Conservation (phyloP, 2,888 invertebrate genomes). For the Pristionchus maxplancki region DNA sequence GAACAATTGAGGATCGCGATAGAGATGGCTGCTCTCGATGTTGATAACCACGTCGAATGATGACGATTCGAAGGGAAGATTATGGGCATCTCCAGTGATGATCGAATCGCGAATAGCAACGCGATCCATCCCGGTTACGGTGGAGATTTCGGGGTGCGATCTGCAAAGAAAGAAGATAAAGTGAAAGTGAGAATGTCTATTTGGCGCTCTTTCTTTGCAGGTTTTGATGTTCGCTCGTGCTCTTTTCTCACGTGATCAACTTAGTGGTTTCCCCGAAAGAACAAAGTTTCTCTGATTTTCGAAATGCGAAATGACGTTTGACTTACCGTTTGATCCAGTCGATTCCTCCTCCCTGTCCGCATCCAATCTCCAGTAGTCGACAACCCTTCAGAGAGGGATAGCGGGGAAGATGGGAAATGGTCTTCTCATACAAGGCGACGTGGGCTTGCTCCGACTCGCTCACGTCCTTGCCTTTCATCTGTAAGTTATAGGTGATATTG, state of each 20-base stretch:
- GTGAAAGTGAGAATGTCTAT: neutral
- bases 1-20: slow-evolving; percentile 54
- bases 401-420: slow-evolving; percentile 57
- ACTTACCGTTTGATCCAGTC: slow-evolving; percentile 58
- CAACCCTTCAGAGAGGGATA: slow-evolving; percentile 56
- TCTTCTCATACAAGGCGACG: slow-evolving; percentile 60
- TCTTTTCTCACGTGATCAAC: too few species aligned
- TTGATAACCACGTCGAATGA: slow-evolving; percentile 62
- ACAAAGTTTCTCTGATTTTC: too few species aligned
- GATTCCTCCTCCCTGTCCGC: slow-evolving; percentile 65
- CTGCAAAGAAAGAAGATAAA: slow-evolving; percentile 51
- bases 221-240: too few species aligned
- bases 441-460: slow-evolving; percentile 54
- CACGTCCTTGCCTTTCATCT: neutral
- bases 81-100: slow-evolving; percentile 58
- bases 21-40: slow-evolving; percentile 64
- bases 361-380: slow-evolving; percentile 61
- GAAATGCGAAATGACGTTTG: neutral
- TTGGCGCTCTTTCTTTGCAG: too few species aligned
- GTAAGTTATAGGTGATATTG: too few species aligned
- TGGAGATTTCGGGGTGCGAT: slow-evolving; percentile 57
- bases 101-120: slow-evolving; percentile 48
- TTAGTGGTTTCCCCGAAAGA: too few species aligned
- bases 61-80: slow-evolving; percentile 55
- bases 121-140: slow-evolving; percentile 54